Percentiles rank a stretch among this genome's conserved stretches.
phyloP scores from a whole-genome alignment of 2,888 invertebrate species.

The Vesta saturnalis region DNA sequence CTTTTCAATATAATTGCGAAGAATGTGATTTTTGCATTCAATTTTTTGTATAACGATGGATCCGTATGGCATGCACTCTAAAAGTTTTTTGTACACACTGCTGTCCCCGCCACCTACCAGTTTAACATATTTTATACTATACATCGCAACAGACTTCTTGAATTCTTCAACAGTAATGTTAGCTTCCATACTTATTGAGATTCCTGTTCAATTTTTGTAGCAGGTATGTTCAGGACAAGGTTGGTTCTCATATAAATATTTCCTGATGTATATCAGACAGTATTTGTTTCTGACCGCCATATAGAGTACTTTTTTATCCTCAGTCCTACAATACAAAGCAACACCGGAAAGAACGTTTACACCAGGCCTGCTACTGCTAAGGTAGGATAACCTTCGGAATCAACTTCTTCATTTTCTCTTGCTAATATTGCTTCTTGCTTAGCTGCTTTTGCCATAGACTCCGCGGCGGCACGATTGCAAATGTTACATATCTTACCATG shows the following conservation, averaged over 20 bases:
- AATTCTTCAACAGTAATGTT: conserved; percentile 3
- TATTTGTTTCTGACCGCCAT: conserved; percentile 13
- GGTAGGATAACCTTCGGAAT: background rate
- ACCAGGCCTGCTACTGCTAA: conserved; percentile 5
- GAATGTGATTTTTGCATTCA: background rate
- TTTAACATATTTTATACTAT: conserved; percentile 1
- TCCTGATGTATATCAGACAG: background rate
- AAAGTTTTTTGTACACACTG: background rate
- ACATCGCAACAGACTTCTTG: conserved; percentile 6
- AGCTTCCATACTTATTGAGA: background rate
- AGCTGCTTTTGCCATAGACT: background rate
- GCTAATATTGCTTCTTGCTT: background rate
- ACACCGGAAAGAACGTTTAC: conserved; percentile 14
- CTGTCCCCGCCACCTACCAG: background rate
- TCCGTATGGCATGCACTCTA: background rate
- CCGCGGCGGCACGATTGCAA: background rate
- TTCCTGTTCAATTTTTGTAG: conserved; percentile 1
- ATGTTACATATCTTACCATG: background rate
- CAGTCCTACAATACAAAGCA: background rate
- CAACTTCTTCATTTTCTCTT: background rate
- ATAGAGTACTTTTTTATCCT: conserved; percentile 7
- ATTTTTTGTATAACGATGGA: background rate
- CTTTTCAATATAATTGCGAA: background rate
- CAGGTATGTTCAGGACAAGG: background rate
- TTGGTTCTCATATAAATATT: background rate